phyloP scores from a whole-genome alignment of 1,140 invertebrate genomes.

The Drosophila willistoni region DNA sequence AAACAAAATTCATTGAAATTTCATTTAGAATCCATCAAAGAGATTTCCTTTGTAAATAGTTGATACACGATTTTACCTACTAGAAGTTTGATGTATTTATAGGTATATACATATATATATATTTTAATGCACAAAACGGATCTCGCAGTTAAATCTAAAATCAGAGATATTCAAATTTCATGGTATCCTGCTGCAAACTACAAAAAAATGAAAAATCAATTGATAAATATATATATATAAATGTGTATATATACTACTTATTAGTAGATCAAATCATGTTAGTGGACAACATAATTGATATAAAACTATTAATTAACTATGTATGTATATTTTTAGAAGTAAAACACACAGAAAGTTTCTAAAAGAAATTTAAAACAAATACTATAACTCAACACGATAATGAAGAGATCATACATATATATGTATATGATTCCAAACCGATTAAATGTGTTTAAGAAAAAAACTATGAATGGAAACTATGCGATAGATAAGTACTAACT shows the following conservation, averaged over 20 bases:
- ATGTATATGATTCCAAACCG: slow-evolving; percentile 16
- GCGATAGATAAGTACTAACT: slow-evolving; percentile 41
- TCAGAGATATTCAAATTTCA: slow-evolving; percentile 40
- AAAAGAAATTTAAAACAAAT: slow-evolving; percentile 46
- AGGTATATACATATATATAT: slow-evolving; percentile 25
- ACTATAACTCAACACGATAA: slow-evolving; percentile 7
- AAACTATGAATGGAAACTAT: slow-evolving; percentile 51
- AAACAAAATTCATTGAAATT: slow-evolving; percentile 20
- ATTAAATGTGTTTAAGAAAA: slow-evolving; percentile 36
- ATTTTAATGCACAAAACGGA: slow-evolving; percentile 61
- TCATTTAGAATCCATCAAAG: background rate
- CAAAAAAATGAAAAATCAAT: slow-evolving; percentile 11
- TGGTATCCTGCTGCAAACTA: slow-evolving; percentile 51
- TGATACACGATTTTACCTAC: slow-evolving; percentile 4
- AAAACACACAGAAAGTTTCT: slow-evolving; percentile 50
- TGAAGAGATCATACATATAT: slow-evolving; percentile 3
- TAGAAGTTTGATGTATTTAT: slow-evolving; percentile 33
- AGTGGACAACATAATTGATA: slow-evolving; percentile 20
- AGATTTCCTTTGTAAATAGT: slow-evolving; percentile 50
- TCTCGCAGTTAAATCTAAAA: slow-evolving; percentile 61
- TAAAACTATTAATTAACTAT: slow-evolving; percentile 15
- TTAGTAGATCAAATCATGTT: slow-evolving; percentile 43
- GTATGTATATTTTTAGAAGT: slow-evolving; percentile 40
- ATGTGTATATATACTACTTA: slow-evolving; percentile 42
- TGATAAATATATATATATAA: slow-evolving; percentile 57